Base-by-base conservation (phyloP, 2,888 invertebrate genomes). In the Euspilapteryx auroguttella region DNA sequence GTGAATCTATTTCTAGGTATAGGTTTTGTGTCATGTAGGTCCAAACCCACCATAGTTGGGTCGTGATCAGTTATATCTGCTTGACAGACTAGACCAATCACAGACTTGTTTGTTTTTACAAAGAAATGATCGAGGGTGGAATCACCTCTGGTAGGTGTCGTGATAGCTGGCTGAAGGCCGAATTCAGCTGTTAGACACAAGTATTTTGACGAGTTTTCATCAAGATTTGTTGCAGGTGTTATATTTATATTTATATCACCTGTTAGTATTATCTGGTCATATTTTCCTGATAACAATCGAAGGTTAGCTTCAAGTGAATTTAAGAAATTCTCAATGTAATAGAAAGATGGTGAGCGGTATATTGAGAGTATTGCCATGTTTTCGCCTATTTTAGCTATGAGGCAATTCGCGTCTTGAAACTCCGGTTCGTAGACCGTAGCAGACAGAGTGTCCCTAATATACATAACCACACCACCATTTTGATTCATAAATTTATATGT, bases 201-300 rank as follows among this genome's bases (percentile, higher is more conserved):
- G 3, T 14, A 25, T 25, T 25, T 8, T 7, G 14, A 14, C 5
- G 3, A 14, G n/a, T n/a, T n/a, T n/a, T n/a, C n/a, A n/a, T n/a
- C n/a, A n/a, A n/a, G n/a, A n/a, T n/a, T n/a, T n/a, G n/a, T n/a
- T n/a, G n/a, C n/a, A n/a, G n/a, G n/a, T n/a, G n/a, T n/a, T n/a
- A 27, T 27, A 12, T 27, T 12, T 12, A 27, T 27, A 11, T 27
- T 27, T 7, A 25, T 14, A n/a, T 25, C 25, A 3, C 25, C 25
- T 3, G 3, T 4, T 3, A 14, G 2, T 5, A 25, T 14, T n/a
- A 25, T 9, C n/a, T n/a, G n/a, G n/a, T n/a, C n/a, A n/a, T n/a
- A n/a, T n/a, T n/a, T n/a, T n/a, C n/a, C n/a, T n/a, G n/a, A n/a
- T n/a, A n/a, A n/a, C n/a, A n/a, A n/a, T n/a, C n/a, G n/a, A n/a